Percentiles rank a stretch among this genome's conserved stretches.
These are phyloP conservation scores for Rhinichthys klamathensis DNA, from an alignment of 2,113 vertebrate genomes.

Conservation along the genomic window DNA sequence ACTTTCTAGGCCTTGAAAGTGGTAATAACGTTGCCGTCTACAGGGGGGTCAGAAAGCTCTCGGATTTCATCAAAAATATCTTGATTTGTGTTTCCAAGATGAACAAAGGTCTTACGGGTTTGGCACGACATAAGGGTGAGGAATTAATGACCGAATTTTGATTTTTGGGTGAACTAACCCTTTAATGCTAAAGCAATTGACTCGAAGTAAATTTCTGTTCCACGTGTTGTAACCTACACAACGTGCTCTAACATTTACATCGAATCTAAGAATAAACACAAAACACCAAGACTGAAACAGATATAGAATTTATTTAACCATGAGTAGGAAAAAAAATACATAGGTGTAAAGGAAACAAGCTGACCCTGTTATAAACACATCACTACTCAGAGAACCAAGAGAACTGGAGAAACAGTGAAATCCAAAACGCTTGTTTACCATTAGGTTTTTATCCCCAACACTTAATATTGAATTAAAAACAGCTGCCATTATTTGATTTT, in stretches of 20 bases:
- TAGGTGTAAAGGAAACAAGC: slow-evolving; percentile 93
- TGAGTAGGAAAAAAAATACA: slow-evolving; percentile 99
- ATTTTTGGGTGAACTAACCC: too few relatives aligned
- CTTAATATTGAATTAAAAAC: slow-evolving; percentile 89
- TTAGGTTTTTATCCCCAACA: slow-evolving; percentile 82
- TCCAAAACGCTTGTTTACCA: slow-evolving; percentile 95
- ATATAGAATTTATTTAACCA: slow-evolving; percentile 85
- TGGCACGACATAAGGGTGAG: too few relatives aligned
- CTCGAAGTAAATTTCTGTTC: not conserved
- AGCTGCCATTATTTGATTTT: slow-evolving; percentile 87
- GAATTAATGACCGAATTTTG: too few relatives aligned
- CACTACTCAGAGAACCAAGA: slow-evolving; percentile 92
- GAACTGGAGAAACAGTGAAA: slow-evolving; percentile 83
- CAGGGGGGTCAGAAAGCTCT: too few relatives aligned
- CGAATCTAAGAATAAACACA: not conserved
- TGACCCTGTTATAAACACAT: slow-evolving; percentile 94
- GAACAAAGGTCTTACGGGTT: too few relatives aligned
- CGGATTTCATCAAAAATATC: too few relatives aligned
- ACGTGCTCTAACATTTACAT: not conserved
- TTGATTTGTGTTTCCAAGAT: too few relatives aligned
- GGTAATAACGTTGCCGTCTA: too few relatives aligned
- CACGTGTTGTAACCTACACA: not conserved
- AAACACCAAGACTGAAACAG: slow-evolving; percentile 65
- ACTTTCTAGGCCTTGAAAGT: too few relatives aligned
- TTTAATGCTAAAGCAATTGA: not conserved